A percentile compares a stretch with the other conserved stretches of the same genome.
These are phyloP conservation scores for Schlechtendalia chinensis DNA, from an alignment of 1,140 invertebrate species.

Conservation along the genomic window DNA sequence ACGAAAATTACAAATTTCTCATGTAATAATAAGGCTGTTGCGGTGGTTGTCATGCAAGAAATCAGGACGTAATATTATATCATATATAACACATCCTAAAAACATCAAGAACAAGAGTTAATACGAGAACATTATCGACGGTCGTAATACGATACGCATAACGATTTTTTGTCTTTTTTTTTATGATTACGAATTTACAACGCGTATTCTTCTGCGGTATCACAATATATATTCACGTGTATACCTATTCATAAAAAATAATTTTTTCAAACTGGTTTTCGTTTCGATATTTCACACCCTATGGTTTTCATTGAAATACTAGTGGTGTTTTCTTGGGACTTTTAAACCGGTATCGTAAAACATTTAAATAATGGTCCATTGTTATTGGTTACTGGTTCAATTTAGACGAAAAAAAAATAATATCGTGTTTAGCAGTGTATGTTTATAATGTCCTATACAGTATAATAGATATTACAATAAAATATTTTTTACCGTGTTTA, in stretches of 20 bases:
- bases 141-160: neutral
- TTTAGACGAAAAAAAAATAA: no score
- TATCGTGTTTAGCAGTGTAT: no score
- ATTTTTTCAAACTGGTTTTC: constrained; percentile 16
- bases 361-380: constrained; percentile 11
- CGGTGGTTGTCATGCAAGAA: no score
- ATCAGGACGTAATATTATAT: no score
- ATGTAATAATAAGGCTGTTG: no score
- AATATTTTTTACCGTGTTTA: no score
- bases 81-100: neutral
- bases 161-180: neutral
- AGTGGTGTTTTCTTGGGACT: neutral
- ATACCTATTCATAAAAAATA: neutral
- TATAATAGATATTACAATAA: no score
- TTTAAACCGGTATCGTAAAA: constrained; percentile 1
- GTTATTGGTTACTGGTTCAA: neutral
- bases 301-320: neutral
- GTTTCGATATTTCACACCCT: neutral
- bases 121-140: neutral
- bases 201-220: neutral
- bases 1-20: no score
- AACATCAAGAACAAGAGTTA: neutral
- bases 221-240: neutral
- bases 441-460: no score
- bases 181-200: neutral